These are phyloP conservation scores for Ptiloglossa arizonensis DNA, from an alignment of 1,140 invertebrate species.

Conservation along the genomic window DNA sequence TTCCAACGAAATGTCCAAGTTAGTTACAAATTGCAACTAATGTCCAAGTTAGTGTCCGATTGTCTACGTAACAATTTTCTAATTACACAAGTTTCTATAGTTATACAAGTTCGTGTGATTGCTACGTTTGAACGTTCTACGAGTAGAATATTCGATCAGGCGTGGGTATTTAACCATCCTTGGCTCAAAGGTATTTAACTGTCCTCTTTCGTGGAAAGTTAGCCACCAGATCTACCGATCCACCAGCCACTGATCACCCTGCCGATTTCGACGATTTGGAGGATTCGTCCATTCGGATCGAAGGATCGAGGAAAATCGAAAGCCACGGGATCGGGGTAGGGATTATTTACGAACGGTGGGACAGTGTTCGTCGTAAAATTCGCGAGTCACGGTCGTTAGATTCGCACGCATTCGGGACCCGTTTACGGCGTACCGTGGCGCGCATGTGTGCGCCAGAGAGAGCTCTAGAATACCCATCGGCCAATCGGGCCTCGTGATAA, in stretches of 20 bases:
- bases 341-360: background rate
- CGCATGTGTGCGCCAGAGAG: conserved; percentile 55
- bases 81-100: too few relatives aligned
- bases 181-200: too few relatives aligned
- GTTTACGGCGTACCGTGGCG: background rate
- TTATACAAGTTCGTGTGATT: too few relatives aligned
- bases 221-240: too few relatives aligned
- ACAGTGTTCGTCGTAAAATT: background rate
- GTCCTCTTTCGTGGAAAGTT: too few relatives aligned
- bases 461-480: conserved; percentile 58
- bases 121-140: too few relatives aligned
- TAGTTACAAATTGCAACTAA: too few relatives aligned
- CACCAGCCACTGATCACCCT: background rate
- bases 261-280: background rate
- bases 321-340: background rate
- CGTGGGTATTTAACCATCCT: too few relatives aligned
- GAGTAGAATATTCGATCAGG: too few relatives aligned
- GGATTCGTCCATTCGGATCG: background rate
- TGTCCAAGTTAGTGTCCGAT: too few relatives aligned
- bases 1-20: too few relatives aligned
- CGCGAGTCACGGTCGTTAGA: background rate
- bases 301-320: background rate
- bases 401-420: background rate
- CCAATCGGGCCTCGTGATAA: conserved; percentile 74
- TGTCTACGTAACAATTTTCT: too few relatives aligned